Base-by-base conservation (phyloP, 2,888 invertebrate genomes). In the Drymonia ruficornis region DNA sequence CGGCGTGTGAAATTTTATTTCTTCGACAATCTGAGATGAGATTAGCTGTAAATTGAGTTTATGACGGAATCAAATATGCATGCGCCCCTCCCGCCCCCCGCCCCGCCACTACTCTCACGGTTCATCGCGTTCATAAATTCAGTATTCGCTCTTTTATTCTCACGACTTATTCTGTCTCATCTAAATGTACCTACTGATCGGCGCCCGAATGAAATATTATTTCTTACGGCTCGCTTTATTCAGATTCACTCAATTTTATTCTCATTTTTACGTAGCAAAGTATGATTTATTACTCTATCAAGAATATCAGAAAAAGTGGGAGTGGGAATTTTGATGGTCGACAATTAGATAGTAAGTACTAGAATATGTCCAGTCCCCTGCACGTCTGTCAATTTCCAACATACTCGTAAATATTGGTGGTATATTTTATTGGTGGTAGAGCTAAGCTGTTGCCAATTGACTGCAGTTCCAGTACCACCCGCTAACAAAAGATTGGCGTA, bases 41-140 rank as follows among this genome's bases (percentile, higher is more conserved):
- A 91, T 91, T 91, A 91, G 89, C 90, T 89, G 89, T 85, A 90
- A 91, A 91, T 91, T 88, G 89, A 88, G 87, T 91, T 91, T 90
- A 91, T 90, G 87, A 85, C 75, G 78, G 78, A 88, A 89, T 91
- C 89, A 88, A 90, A 91, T 90, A 91, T 88, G 87, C 88, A 87
- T 83, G 84, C 80, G 71, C 71, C 79, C 74, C 61, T 61, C 70
- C 62, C 67, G 72, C 63, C 65, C 53, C 59, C 48, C 51, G 52
- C 57, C 65, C 65, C 61, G 59, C 59, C 61, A 72, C 77, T 79
- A 77, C 78, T 78, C 80, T 83, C 74, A 85, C 78, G 78, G 80
- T 81, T 84, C 86, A 87, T 78, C 74, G 85, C 78, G 76, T 83
- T 74, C 80, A 82, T 85, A 83, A 85, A 87, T 84, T 83, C 74